Percentiles rank a stretch among this genome's conserved stretches.
Conservation (phyloP, 2,797 vertebrate species). For the Eulemur mongoz region DNA sequence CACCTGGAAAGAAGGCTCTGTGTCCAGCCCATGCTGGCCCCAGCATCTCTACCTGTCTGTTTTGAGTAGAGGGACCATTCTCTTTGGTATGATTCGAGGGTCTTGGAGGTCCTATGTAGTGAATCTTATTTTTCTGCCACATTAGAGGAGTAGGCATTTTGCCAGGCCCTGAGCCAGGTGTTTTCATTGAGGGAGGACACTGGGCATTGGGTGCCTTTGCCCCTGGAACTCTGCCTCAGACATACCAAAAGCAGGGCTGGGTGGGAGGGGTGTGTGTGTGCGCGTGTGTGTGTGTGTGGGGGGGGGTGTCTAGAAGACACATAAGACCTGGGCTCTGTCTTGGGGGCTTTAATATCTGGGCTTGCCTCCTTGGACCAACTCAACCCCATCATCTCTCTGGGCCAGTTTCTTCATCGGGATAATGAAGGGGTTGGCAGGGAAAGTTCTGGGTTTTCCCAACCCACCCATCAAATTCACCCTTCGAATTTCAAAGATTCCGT, state of each 20-base stretch:
- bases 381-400: background rate
- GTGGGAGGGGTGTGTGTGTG: background rate
- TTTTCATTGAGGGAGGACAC: background rate
- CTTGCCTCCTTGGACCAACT: background rate
- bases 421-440: background rate
- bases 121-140: background rate
- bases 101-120: background rate
- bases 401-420: background rate
- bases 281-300: too few species aligned
- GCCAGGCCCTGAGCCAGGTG: background rate
- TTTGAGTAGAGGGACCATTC: background rate
- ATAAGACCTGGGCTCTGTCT: background rate
- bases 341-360: background rate
- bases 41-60: background rate
- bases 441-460: background rate
- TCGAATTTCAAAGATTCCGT: background rate
- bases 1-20: background rate
- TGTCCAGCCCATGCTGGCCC: background rate
- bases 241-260: background rate
- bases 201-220: background rate
- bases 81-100: background rate
- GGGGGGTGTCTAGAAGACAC: background rate
- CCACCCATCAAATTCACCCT: background rate
- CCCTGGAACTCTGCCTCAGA: background rate
- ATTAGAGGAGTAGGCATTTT: background rate